These are phyloP conservation scores for Drosophila insularis DNA, from an alignment of 1,140 invertebrate genomes.

Conservation along the genomic window DNA sequence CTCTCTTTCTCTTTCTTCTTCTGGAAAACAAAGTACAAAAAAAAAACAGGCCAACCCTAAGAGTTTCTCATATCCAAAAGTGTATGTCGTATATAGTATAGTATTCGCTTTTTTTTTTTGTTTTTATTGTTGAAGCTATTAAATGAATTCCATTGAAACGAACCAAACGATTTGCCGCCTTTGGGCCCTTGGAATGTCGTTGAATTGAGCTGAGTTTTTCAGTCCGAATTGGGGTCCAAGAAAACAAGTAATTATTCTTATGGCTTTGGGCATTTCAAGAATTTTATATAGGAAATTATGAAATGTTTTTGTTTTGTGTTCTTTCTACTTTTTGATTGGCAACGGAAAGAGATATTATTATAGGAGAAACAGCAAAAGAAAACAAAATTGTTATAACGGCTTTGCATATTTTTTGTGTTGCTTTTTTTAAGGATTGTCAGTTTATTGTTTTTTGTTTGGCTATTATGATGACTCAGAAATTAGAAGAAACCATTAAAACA, in stretches of 20 bases:
- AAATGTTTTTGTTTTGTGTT: conserved; percentile 23
- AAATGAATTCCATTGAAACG: conserved; percentile 44
- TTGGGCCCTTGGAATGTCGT: conserved; percentile 46
- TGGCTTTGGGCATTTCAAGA: conserved; percentile 40
- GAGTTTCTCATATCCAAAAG: conserved; percentile 15
- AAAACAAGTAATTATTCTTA: conserved; percentile 42
- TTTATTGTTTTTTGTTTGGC: neutral
- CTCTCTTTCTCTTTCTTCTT: conserved; percentile 25
- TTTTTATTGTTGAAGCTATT: conserved; percentile 40
- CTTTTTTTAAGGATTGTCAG: neutral
- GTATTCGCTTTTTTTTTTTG: conserved; percentile 26
- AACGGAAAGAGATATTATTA: conserved; percentile 20
- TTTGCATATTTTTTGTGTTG: neutral
- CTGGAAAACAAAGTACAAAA: neutral
- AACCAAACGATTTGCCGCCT: conserved; percentile 20
- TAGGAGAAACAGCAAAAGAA: neutral
- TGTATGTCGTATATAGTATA: conserved; percentile 7
- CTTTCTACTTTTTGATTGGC: conserved; percentile 22
- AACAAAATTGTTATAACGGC: conserved; percentile 20
- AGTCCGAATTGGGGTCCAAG: conserved; percentile 11
- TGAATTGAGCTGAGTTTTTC: conserved; percentile 4
- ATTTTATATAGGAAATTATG: conserved; percentile 40
- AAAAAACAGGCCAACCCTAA: neutral
- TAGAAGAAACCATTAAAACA: neutral
- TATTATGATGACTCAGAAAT: conserved; percentile 4